These are phyloP conservation scores for Vimba vimba DNA, from an alignment of 2,113 vertebrate species.

Conservation along the genomic window DNA sequence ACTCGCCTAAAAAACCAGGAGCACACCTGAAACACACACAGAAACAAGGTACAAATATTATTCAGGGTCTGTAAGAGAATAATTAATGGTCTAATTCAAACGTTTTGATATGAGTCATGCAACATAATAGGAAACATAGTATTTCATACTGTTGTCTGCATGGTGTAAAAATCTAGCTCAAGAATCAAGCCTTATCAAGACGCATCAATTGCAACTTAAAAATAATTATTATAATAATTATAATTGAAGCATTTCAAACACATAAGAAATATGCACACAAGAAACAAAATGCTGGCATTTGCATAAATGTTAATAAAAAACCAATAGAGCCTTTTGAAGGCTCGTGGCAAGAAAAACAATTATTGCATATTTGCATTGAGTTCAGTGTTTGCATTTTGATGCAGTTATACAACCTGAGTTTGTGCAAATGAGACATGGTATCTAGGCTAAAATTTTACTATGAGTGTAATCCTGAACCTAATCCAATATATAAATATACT, in stretches of 20 bases:
- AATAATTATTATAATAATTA: neutral
- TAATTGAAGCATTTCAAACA: neutral
- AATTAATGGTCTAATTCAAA: neutral
- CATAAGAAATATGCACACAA: neutral
- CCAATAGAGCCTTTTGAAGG: neutral
- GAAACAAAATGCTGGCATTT: neutral
- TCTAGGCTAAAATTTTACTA: neutral
- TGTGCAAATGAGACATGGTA: no score
- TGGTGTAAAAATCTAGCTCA: neutral
- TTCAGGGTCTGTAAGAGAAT: neutral
- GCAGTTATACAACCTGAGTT: neutral
- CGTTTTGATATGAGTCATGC: neutral
- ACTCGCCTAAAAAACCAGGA: constrained; percentile 87
- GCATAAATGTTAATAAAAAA: neutral
- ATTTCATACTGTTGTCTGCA: neutral
- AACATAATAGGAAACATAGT: neutral
- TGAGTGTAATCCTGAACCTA: neutral
- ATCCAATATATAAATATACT: no score
- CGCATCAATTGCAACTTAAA: neutral
- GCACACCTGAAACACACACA: constrained; percentile 79
- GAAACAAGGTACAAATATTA: constrained; percentile 38
- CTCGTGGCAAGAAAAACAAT: neutral
- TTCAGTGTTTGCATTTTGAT: neutral
- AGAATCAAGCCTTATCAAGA: neutral
- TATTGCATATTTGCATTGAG: neutral